Evolutionary conservation across 2,888 invertebrate species (phyloP), one percentile per base, ranked within the genome.

Genomic region (Torymus texanus): DNA sequence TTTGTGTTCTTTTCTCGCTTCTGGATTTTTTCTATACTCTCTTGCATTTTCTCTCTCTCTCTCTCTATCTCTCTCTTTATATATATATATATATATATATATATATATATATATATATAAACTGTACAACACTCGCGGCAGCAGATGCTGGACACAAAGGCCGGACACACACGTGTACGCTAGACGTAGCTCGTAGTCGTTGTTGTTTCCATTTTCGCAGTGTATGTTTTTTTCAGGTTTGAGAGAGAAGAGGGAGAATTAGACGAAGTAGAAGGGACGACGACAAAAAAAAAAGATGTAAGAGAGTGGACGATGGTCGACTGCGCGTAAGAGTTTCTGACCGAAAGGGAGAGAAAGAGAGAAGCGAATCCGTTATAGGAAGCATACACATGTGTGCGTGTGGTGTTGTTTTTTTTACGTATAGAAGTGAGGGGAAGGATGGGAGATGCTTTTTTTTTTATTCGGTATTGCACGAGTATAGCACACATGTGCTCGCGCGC

Each of bases 121-220:
- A 53, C 21, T 53, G 14, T 67, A 53, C 21, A 24, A 8, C 21
- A 14, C 41, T 41, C 21, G 14, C 53, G 55, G 21, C 21, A 21
- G 67, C 53, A 67, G 67, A 67, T 55, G 67, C 50, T 16, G 21
- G 58, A 12, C 50, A 41, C 12, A 41, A 55, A 67, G 24, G 12
- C 21, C 14, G 13, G 29, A 14, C 53, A 53, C 67, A 67, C 67
- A 55, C 55, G 67, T 53, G 24, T 53, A 3, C 55, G 18, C 67
- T 21, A 18, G 55, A 21, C 29, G 53, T 16, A 21, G 55, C 53
- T 55, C 66, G 18, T 2, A 18, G 1, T n/a, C 53, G 14, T 14
- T 13, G 53, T 16, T 24, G 13, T 55, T 55, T 55, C 55, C 55
- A 21, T 55, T 53, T 67, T 53, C 41, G 41, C 41, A 41, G 41